These are phyloP conservation scores for Actenoides hombroni DNA, from an alignment of 2,113 vertebrate genomes.

Conservation along the genomic window DNA sequence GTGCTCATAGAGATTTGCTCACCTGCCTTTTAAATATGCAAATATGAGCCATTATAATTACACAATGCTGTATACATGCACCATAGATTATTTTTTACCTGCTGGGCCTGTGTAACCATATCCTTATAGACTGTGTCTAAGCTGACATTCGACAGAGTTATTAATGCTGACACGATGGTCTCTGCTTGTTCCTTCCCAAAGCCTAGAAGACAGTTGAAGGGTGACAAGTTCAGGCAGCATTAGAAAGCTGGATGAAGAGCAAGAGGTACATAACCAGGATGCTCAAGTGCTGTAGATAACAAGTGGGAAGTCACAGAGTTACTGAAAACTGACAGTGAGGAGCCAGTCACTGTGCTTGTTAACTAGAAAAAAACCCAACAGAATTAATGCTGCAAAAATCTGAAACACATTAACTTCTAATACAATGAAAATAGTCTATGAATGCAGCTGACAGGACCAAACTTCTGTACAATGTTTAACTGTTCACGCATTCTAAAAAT, in stretches of 20 bases:
- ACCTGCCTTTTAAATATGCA: not conserved
- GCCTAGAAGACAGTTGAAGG: conserved; percentile 69
- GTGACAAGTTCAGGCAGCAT: not conserved
- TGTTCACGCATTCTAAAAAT: not conserved
- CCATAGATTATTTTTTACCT: conserved; percentile 72
- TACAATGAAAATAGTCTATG: not conserved
- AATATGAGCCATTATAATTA: rapidly evolving
- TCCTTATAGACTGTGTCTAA: conserved; percentile 93
- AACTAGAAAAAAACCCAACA: not conserved
- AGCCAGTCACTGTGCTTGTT: not conserved
- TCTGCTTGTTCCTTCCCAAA: conserved; percentile 90
- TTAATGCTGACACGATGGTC: conserved; percentile 83
- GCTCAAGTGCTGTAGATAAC: not conserved
- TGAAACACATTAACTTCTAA: not conserved
- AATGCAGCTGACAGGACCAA: not conserved
- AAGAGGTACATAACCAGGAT: not conserved
- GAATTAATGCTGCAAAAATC: not conserved
- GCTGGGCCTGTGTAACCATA: conserved; percentile 94
- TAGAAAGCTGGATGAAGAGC: not conserved
- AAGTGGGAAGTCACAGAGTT: not conserved
- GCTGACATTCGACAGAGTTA: conserved; percentile 85
- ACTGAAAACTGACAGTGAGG: not conserved
- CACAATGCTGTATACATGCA: rapidly evolving
- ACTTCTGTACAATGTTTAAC: not conserved
- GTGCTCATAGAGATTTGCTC: not conserved